These are phyloP conservation scores for Drosophila bocqueti DNA, from an alignment of 1,140 invertebrate species.

Conservation along the genomic window DNA sequence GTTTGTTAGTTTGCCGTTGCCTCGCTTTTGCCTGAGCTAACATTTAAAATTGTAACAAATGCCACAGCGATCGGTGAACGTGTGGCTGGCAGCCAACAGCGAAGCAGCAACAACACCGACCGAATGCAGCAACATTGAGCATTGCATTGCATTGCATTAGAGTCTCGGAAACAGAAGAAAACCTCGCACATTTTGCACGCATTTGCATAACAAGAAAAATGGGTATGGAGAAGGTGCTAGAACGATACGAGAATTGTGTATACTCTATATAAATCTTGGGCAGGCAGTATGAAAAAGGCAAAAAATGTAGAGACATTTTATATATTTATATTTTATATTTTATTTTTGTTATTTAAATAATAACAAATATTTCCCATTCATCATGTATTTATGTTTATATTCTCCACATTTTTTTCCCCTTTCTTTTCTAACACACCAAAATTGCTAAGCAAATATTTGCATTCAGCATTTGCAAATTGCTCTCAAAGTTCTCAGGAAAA, in stretches of 20 bases:
- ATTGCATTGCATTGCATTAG: conserved; percentile 49
- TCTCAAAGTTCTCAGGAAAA: conserved; percentile 76
- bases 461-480: conserved; percentile 57
- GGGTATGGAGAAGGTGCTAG: conserved; percentile 12
- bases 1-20: conserved; percentile 49
- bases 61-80: conserved; percentile 75
- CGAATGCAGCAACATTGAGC: conserved; percentile 42
- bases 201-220: conserved; percentile 78
- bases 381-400: background rate
- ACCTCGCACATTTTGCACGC: conserved; percentile 81
- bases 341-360: background rate
- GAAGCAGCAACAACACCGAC: conserved; percentile 22
- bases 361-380: background rate
- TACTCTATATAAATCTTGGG: conserved; percentile 37
- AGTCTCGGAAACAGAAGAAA: conserved; percentile 51
- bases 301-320: no score
- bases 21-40: conserved; percentile 72
- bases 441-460: conserved; percentile 43
- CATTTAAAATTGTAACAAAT: conserved; percentile 84
- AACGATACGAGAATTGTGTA: conserved; percentile 23
- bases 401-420: background rate
- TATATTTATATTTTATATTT: no score
- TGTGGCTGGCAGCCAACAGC: conserved; percentile 76
- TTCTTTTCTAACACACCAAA: conserved; percentile 24
- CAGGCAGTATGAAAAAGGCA: background rate